Base-by-base conservation (phyloP, 2,888 invertebrate species). In the Ptychoptera albimana region DNA sequence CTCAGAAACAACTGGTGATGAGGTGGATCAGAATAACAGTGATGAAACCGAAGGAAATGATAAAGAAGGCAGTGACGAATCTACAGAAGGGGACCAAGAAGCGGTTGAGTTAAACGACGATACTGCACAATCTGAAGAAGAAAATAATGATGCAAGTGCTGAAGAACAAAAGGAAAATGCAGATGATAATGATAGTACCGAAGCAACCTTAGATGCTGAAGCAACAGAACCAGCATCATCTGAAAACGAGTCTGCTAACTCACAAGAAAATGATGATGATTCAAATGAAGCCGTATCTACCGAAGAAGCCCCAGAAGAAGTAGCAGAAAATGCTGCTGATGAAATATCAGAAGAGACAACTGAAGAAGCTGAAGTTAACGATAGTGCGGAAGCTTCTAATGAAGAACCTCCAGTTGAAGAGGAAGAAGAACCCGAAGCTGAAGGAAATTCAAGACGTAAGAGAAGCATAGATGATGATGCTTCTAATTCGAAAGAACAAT, bases 381-480 rank as follows among this genome's bases (percentile, higher is more conserved):
- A 45, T 38, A 46, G 43, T 15, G 48, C 45, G 29, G 51, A 51
- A 34, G 46, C 47, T 44, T 46, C 37, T 41, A 48, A 44, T 35
- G 54, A 52, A 37, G 47, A 50, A 36, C 56, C 58, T 47, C 58
- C 56, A 48, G 60, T 58, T 10, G 59, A 60, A 48, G 63, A 61
- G 41, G 56, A 56, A n/a, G 51, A 53, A 41, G 51, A 48, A 15
- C 48, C 44, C 7, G 51, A 47, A 50, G 46, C 48, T 40, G 45
- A 51, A 42, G 30, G 54, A 48, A 42, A 55, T 31, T n/a, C 42
- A n/a, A 43, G 50, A 42, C 37, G 45, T 2, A 51, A 48, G 49
- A 42, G 54, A 45, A 66, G 61, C 50, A 63, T 59, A 43, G 66
- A 55, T 23, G 59, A 59, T 49, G 57, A 55, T 46, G 53, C 45